phyloP scores from a whole-genome alignment of 1,140 invertebrate species.

The Zaprionus vittiger region DNA sequence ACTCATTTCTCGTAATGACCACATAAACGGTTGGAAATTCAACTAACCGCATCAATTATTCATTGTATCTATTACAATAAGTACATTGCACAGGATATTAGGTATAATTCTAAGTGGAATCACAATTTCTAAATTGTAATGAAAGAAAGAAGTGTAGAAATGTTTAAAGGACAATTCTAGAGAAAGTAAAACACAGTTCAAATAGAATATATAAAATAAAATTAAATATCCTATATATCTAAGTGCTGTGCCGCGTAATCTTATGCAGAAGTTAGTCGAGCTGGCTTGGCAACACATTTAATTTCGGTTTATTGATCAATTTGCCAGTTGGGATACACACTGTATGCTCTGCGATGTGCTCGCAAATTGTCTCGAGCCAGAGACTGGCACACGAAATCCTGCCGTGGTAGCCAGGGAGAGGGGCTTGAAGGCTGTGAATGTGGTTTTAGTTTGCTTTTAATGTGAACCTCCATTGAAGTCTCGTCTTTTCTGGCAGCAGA shows the following conservation, averaged over 20 bases:
- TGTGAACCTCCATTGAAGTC: conserved; percentile 30
- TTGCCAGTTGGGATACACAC: not conserved
- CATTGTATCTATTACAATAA: conserved; percentile 23
- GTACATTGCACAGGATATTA: not conserved
- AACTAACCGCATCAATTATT: conserved; percentile 37
- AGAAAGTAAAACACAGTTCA: not conserved
- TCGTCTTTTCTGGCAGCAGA: conserved; percentile 33
- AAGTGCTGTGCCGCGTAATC: not conserved
- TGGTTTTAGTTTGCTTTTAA: conserved; percentile 31
- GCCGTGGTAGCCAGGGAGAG: not conserved
- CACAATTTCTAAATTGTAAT: not conserved
- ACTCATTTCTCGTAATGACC: conserved; percentile 8
- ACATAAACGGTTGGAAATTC: conserved; percentile 19
- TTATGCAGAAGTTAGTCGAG: not conserved
- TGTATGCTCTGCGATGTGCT: not conserved
- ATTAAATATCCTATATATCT: not conserved
- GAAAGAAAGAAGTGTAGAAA: too few species aligned
- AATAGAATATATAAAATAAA: not conserved
- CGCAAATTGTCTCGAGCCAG: conserved; percentile 2
- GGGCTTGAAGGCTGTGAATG: not conserved
- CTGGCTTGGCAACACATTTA: conserved; percentile 1
- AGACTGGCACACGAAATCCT: not conserved
- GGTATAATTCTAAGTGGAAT: not conserved
- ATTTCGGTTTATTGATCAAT: conserved; percentile 8
- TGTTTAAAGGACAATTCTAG: too few species aligned